Evolutionary conservation across 2,113 vertebrate species (phyloP).

Genomic region (Tetrao urogallus): DNA sequence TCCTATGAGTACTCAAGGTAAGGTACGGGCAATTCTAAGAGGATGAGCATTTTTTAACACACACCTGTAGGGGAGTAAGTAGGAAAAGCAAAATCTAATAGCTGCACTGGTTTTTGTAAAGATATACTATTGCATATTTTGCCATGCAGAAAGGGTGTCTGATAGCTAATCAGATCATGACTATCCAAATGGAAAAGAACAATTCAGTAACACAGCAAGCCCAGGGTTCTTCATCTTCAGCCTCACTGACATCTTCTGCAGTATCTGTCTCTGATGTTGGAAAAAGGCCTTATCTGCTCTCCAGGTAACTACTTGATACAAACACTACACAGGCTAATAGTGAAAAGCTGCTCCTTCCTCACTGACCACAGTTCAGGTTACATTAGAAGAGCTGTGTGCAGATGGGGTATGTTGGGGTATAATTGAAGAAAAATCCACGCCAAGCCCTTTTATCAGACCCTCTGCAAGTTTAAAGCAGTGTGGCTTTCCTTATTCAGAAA

Average conservation of each 20-base stretch:
- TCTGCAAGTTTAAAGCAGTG: neutral
- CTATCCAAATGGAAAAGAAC: neutral
- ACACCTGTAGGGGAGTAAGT: neutral
- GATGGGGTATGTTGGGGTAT: neutral
- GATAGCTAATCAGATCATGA: neutral
- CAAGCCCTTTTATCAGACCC: too few relatives aligned
- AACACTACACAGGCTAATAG: neutral
- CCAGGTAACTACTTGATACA: neutral
- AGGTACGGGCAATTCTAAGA: neutral
- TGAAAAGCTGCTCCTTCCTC: neutral
- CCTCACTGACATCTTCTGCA: neutral
- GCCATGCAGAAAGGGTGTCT: neutral
- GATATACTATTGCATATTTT: neutral
- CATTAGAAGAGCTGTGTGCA: neutral
- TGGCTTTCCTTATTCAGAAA: neutral
- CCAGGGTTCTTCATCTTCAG: neutral
- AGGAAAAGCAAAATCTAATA: neutral
- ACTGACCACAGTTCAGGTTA: neutral
- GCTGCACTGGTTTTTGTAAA: neutral
- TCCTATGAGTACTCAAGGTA: neutral
- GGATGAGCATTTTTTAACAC: neutral
- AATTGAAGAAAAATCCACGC: neutral
- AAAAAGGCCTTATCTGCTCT: neutral
- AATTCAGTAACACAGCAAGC: neutral
- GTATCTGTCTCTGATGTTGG: neutral